phyloP scores from a whole-genome alignment of 2,888 invertebrate genomes.

The Chaitophorus viminalis region DNA sequence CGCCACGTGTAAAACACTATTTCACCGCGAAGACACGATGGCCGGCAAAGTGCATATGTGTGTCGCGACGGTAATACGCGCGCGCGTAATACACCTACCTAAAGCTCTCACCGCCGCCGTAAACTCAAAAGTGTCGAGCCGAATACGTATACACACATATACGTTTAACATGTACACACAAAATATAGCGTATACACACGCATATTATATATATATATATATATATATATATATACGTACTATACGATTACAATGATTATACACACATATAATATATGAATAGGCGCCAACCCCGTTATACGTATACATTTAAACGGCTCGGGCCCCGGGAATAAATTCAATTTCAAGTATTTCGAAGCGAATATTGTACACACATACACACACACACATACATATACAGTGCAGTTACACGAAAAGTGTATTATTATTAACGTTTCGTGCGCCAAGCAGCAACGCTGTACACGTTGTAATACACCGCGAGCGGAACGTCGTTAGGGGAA shows the following conservation, averaged over 20 bases:
- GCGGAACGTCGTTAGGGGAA: neutral
- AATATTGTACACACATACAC: neutral
- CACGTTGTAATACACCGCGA: neutral
- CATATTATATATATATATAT: neutral
- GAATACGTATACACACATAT: neutral
- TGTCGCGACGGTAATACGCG: conserved; percentile 20
- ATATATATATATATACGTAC: too few relatives aligned
- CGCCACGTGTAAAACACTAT: conserved; percentile 8
- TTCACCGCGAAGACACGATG: conserved; percentile 13
- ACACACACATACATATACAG: too few relatives aligned
- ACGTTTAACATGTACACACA: too few relatives aligned
- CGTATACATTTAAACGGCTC: neutral
- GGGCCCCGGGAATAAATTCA: neutral
- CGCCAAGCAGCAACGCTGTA: too few relatives aligned
- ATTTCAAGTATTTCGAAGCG: neutral
- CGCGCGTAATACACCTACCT: too few relatives aligned
- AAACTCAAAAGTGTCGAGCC: conserved; percentile 4
- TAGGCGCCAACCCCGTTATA: too few relatives aligned
- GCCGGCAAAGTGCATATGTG: conserved; percentile 46
- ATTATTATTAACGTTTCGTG: too few relatives aligned
- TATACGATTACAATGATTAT: too few relatives aligned
- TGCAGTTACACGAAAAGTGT: too few relatives aligned
- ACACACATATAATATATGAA: too few relatives aligned
- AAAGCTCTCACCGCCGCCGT: neutral
- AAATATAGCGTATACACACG: too few relatives aligned